Evolutionary conservation across 2,113 vertebrate species (phyloP).

Genomic region (Aegypius monachus): DNA sequence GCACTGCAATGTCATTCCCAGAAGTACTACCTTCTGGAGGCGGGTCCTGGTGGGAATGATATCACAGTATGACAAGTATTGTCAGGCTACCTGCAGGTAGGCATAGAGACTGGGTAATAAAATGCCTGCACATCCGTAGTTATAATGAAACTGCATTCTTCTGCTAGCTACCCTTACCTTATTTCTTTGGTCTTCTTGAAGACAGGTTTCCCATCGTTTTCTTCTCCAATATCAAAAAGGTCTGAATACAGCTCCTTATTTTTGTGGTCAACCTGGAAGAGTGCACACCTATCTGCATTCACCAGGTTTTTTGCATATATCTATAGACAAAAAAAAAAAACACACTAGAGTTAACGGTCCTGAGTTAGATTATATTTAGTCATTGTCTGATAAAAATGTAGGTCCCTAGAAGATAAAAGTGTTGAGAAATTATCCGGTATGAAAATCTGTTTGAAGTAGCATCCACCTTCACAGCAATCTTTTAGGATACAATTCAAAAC

Average conservation of each 20-base stretch:
- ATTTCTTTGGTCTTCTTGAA: slow-evolving; percentile 99
- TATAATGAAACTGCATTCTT: not conserved
- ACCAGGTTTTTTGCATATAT: slow-evolving; percentile 99
- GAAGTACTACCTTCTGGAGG: slow-evolving; percentile 80
- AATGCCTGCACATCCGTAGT: not conserved
- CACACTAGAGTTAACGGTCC: not conserved
- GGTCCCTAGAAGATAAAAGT: not conserved
- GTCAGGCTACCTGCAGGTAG: slow-evolving; percentile 66
- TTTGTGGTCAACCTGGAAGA: slow-evolving; percentile 99
- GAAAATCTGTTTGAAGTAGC: not conserved
- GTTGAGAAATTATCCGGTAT: not conserved
- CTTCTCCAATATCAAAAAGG: slow-evolving; percentile 97
- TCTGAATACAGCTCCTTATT: slow-evolving; percentile 98
- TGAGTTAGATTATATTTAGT: not conserved
- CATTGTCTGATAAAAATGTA: not conserved
- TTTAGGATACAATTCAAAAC: not conserved
- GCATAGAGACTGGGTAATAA: slow-evolving; percentile 59
- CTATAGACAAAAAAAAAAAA: slow-evolving; percentile 75
- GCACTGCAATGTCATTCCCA: slow-evolving; percentile 76
- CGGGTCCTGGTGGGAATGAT: slow-evolving; percentile 78
- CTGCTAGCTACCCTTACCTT: slow-evolving; percentile 75
- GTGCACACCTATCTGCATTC: slow-evolving; percentile 97
- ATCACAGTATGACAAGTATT: slow-evolving; percentile 75
- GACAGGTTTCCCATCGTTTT: slow-evolving; percentile 93
- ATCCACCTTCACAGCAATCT: not conserved